phyloP scores from a whole-genome alignment of 2,888 invertebrate genomes.

The Tiphia femorata region DNA sequence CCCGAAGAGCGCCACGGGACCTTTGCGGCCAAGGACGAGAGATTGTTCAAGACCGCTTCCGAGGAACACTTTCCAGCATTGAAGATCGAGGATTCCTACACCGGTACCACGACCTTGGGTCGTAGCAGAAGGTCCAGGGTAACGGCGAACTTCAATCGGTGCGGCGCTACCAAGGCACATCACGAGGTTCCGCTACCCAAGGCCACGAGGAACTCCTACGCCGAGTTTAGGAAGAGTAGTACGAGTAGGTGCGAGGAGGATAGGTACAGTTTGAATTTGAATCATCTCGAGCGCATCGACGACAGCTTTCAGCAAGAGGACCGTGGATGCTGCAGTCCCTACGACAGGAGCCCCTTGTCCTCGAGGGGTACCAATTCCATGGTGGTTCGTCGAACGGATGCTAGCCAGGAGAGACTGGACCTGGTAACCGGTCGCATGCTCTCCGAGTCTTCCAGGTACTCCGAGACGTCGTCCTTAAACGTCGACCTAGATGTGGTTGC shows the following conservation, averaged over 20 bases:
- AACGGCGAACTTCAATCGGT: constrained; percentile 31
- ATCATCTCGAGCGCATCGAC: constrained; percentile 54
- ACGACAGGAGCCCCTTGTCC: constrained; percentile 43
- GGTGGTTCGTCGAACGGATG: constrained; percentile 27
- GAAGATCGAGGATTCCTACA: constrained; percentile 59
- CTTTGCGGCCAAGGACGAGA: constrained; percentile 63
- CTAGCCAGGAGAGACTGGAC: constrained; percentile 36
- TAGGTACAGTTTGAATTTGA: constrained; percentile 52
- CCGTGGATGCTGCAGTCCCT: constrained; percentile 40
- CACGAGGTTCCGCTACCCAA: constrained; percentile 35
- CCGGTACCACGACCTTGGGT: constrained; percentile 64
- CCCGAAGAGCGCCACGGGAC: constrained; percentile 76
- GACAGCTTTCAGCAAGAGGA: constrained; percentile 50
- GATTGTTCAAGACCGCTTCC: constrained; percentile 74
- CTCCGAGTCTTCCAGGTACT: constrained; percentile 45
- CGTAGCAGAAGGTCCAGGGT: constrained; percentile 54
- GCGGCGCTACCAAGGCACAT: constrained; percentile 31
- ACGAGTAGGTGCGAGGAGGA: constrained; percentile 50
- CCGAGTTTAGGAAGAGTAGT: constrained; percentile 46
- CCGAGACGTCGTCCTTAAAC: constrained; percentile 46
- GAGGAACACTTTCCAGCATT: constrained; percentile 73
- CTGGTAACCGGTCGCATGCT: constrained; percentile 33
- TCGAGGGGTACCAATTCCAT: constrained; percentile 26
- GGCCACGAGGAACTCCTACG: constrained; percentile 55
- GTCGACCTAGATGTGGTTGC: constrained; percentile 50